phyloP scores from a whole-genome alignment of 92 coral and sea anemone species.

The Isaurus tuberculatus region DNA sequence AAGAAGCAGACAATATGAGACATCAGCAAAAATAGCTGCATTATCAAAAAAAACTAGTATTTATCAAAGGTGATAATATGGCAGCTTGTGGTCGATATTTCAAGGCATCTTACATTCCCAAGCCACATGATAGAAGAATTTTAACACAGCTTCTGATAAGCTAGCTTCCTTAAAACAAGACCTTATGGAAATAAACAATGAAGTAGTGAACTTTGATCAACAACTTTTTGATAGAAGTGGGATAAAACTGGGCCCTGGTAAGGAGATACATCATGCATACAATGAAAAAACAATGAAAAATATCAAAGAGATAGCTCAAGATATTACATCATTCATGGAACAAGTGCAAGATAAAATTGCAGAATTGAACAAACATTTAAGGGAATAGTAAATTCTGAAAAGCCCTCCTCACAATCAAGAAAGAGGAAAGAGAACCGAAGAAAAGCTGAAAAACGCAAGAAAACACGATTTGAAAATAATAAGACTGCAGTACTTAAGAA shows the following conservation, averaged over 20 bases:
- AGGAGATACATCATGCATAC: constrained; percentile 7
- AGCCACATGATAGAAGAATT: constrained; percentile 22
- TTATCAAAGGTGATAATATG: constrained; percentile 26
- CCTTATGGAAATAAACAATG: constrained; percentile 11
- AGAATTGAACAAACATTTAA: background rate
- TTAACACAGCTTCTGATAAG: constrained; percentile 18
- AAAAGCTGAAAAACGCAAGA: background rate
- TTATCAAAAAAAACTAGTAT: background rate
- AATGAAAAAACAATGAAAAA: constrained; percentile 1
- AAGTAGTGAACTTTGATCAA: constrained; percentile 24
- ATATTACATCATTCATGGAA: background rate
- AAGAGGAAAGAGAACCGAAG: background rate
- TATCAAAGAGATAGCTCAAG: constrained; percentile 7
- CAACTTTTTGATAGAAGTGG: constrained; percentile 20
- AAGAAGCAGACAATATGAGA: constrained; percentile 33
- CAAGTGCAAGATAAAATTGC: constrained; percentile 15
- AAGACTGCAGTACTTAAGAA: background rate
- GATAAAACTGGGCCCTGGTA: background rate
- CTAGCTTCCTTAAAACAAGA: constrained; percentile 13
- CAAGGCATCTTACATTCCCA: constrained; percentile 33
- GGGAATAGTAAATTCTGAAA: constrained; percentile 12
- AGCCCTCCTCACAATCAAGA: constrained; percentile 12
- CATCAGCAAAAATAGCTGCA: constrained; percentile 17
- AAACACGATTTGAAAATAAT: constrained; percentile 2
- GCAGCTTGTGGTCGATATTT: constrained; percentile 42